Percentiles rank a stretch among this genome's conserved stretches.
Conservation (phyloP, 2,113 vertebrate genomes). For the Jacana jacana region DNA sequence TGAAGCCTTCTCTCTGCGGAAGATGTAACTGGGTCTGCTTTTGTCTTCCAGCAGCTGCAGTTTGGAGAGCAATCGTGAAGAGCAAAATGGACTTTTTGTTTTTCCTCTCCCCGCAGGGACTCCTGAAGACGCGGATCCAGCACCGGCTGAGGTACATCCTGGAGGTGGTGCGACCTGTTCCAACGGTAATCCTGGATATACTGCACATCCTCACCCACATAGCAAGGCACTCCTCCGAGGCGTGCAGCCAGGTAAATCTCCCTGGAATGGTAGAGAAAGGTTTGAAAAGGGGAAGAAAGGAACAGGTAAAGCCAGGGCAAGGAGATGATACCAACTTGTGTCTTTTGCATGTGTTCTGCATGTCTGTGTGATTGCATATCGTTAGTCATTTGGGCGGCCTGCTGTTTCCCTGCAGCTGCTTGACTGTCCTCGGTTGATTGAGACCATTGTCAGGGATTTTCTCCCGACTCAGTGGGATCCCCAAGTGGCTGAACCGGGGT, state of each 20-base stretch:
- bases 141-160: conserved; percentile 91
- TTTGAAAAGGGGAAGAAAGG: neutral
- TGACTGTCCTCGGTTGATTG: conserved; percentile 89
- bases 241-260: conserved; percentile 81
- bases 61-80: neutral
- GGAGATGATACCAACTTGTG: neutral
- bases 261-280: neutral
- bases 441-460: conserved; percentile 87
- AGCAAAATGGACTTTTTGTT: neutral
- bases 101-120: conserved; percentile 75
- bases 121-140: conserved; percentile 90
- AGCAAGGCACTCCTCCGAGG: conserved; percentile 85
- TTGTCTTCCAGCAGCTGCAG: neutral
- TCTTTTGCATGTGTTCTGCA: neutral
- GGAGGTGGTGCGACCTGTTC: conserved; percentile 86
- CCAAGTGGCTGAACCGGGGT: conserved; percentile 28
- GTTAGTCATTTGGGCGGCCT: neutral
- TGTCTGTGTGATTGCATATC: neutral
- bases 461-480: conserved; percentile 85
- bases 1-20: neutral
- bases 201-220: conserved; percentile 87
- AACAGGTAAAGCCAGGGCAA: neutral
- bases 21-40: neutral
- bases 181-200: conserved; percentile 83
- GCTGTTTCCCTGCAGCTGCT: conserved; percentile 79